Conservation (phyloP, 2,113 vertebrate species). For the Globicephala melas region DNA sequence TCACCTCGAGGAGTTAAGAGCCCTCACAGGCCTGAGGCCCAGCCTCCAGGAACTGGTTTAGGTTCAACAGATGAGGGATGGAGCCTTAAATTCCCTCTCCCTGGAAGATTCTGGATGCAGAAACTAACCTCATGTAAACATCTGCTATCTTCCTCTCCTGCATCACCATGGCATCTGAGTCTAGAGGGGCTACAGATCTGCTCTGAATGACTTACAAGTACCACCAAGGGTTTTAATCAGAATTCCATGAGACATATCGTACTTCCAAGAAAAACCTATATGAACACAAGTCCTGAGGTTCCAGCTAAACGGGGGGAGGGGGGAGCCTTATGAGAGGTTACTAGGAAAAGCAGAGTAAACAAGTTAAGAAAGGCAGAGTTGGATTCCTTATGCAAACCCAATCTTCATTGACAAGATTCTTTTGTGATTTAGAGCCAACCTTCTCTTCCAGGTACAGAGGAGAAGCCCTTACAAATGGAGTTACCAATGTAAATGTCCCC, state of each 20-base stretch:
- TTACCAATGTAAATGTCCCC: neutral
- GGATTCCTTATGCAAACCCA: neutral
- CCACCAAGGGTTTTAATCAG: neutral
- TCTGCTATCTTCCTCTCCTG: no score
- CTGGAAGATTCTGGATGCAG: neutral
- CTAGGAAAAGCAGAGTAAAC: neutral
- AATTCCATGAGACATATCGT: no score
- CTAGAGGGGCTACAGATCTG: rapidly evolving
- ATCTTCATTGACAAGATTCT: no score
- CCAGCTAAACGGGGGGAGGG: neutral
- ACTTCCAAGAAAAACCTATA: neutral
- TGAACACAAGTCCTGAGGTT: neutral
- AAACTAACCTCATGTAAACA: neutral
- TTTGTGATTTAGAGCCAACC: neutral
- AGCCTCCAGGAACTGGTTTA: neutral
- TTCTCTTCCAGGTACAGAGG: neutral
- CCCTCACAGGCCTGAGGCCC: neutral
- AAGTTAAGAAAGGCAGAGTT: neutral
- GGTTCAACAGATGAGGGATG: neutral
- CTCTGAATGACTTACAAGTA: neutral
- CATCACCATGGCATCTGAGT: no score
- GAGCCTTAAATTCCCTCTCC: neutral
- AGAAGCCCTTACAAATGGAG: neutral
- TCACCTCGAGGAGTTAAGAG: neutral
- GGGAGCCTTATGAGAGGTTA: neutral